A percentile compares a stretch with the other conserved stretches of the same genome.
Conservation (phyloP, 2,113 vertebrate genomes). For the Ariopsis seemanni region DNA sequence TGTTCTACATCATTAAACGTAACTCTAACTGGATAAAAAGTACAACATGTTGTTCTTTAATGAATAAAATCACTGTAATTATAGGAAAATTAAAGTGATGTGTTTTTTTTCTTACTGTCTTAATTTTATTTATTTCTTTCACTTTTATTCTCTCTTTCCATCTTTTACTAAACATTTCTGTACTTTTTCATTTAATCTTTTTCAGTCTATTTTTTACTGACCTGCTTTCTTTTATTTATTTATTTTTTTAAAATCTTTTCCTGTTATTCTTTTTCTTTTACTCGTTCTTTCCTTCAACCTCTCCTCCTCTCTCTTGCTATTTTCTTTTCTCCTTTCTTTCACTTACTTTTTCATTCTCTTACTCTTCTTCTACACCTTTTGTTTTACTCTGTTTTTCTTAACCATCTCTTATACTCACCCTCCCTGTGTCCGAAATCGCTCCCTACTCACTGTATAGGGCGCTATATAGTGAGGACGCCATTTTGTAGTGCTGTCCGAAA, state of each 20-base stretch:
- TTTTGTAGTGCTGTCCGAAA: too few relatives aligned
- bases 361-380: neutral
- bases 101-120: neutral
- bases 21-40: too few relatives aligned
- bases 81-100: too few relatives aligned
- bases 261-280: neutral
- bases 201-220: neutral
- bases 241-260: neutral
- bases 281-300: neutral
- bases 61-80: too few relatives aligned
- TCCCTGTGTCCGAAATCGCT: too few relatives aligned
- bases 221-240: neutral
- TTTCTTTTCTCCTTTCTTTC: neutral
- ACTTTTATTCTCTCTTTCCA: neutral
- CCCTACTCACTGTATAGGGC: too few relatives aligned
- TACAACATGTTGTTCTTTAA: too few relatives aligned
- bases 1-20: too few relatives aligned
- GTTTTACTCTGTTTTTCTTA: neutral
- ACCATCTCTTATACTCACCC: too few relatives aligned
- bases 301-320: neutral
- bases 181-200: neutral
- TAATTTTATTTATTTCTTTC: neutral
- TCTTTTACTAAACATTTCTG: neutral
- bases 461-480: too few relatives aligned
- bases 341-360: neutral